Base-by-base conservation (phyloP, 2,888 invertebrate species). In the Brenthis ino region DNA sequence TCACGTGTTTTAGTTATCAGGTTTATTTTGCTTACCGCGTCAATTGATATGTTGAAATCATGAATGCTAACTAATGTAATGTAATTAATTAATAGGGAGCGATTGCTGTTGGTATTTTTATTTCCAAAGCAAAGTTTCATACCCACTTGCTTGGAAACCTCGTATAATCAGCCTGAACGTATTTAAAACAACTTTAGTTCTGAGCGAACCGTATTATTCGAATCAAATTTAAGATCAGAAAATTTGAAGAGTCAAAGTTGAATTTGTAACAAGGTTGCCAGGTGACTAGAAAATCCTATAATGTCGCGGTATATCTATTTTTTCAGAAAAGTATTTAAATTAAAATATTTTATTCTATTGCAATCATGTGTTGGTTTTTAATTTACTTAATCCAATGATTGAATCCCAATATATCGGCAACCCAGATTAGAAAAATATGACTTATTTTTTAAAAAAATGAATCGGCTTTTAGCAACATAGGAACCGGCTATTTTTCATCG, bases 401-500 rank as follows among this genome's bases (percentile, higher is more conserved):
- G 28, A 28, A 28, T 28, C 0, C 28, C 28, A 57, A 37, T 16
- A 8, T 16, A 14, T 58, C 43, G 14, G 5, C 3, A 24, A 58
- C 47, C 24, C 16, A 5, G 3, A 28, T 58, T 47, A 2, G 47
- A 16, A 16, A 50, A 50, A n/a, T 14, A 12, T 28, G 20, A 50
- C 5, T 8, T 20, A 28, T 28, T n/a, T 55, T 37, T 20, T 50
- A 20, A 2, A 51, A 75, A 75, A 71, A 66, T 74, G 70, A 73
- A 54, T 56, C 50, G 67, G 68, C 73, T 73, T 70, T 70, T 56
- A 73, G 56, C 57, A 71, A 51, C 58, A 70, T 65, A 72, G 66
- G 63, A 64, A 63, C 57, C 43, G 28, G 57, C 72, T 73, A 76
- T 75, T 69, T 81, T 80, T 80, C 56, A 80, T 82, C 82, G 80